Percentiles rank a stretch among this genome's conserved stretches.
Evolutionary conservation across 2,797 vertebrate genomes (phyloP).

Genomic region (Ptychadena robeensis): DNA sequence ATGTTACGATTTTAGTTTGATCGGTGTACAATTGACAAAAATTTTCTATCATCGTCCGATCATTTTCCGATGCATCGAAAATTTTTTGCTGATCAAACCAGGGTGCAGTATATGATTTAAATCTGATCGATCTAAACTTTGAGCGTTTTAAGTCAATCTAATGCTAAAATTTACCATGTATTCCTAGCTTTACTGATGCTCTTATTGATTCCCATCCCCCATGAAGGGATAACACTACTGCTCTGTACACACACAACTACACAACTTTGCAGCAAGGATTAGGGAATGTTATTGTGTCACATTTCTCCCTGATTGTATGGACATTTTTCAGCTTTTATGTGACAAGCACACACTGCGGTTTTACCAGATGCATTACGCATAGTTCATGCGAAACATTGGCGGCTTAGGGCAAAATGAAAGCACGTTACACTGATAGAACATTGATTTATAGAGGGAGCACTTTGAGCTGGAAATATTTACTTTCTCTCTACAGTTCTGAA

Average conservation of each 20-base stretch:
- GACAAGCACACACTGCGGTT: slow-evolving; percentile 49
- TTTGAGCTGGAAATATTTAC: slow-evolving; percentile 24
- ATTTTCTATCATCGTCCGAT: no score
- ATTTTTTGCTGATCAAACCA: no score
- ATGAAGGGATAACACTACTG: neutral
- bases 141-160: no score
- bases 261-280: slow-evolving; percentile 35
- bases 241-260: neutral
- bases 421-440: slow-evolving; percentile 34
- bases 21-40: no score
- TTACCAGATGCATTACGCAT: slow-evolving; percentile 49
- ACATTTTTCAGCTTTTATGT: slow-evolving; percentile 50
- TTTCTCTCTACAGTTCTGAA: slow-evolving; percentile 2
- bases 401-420: slow-evolving; percentile 41
- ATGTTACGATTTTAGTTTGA: no score
- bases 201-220: slow-evolving; percentile 44
- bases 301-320: slow-evolving; percentile 25
- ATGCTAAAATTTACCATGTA: no score
- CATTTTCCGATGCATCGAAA: no score
- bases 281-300: slow-evolving; percentile 11
- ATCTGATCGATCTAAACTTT: no score
- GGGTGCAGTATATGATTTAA: no score
- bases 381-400: slow-evolving; percentile 29
- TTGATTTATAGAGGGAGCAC: slow-evolving; percentile 43
- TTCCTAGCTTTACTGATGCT: slow-evolving; percentile 12